Base-by-base conservation (phyloP, 2,113 vertebrate genomes). In the Alectura lathami region DNA sequence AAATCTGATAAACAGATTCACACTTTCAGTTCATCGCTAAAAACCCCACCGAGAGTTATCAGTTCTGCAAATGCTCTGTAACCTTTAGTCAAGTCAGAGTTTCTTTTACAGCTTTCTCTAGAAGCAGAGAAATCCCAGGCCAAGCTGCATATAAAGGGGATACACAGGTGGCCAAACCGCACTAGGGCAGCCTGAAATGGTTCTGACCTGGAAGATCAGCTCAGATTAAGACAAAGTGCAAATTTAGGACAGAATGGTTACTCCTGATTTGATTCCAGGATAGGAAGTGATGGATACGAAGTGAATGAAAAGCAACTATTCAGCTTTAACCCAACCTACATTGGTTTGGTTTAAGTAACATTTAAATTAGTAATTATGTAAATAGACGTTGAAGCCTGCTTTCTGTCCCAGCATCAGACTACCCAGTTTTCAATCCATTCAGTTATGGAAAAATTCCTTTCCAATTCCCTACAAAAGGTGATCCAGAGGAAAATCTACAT, bases 1-100 rank as follows among this genome's bases (percentile, higher is more conserved):
- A 94, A 93, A 94, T 42, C 54, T 38, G 64, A 70, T 83, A 32
- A 94, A 91, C 68, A 86, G 36, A 85, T 95, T 87, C 77, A 77
- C 42, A 60, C 42, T 72, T 83, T 63, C 60, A 43, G 34, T 50
- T 88, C 94, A 86, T 83, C 84, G 91, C 73, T 72, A 92, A 86
- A 89, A 56, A 57, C n/a, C 13, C 56, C 34, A 56, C 40, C 0
- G 0, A 78, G 69, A 90, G 50, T 69, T 83, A 62, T 9, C 0
- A 3, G 50, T 45, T 89, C 67, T 74, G 72, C 79, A 80, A 89
- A 79, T 62, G 62, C 42, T n/a, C 70, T 59, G 36, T 27, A 89
- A 81, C 54, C 32, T 54, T 45, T 78, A 78, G 17, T 47, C 60
- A 78, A 68, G 7, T 42, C 3, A 36, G 24, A 68, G 73, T 53